Evolutionary conservation across 2,888 invertebrate species (phyloP), one percentile per base, ranked within the genome.

Genomic region (Stomorhina lunata): DNA sequence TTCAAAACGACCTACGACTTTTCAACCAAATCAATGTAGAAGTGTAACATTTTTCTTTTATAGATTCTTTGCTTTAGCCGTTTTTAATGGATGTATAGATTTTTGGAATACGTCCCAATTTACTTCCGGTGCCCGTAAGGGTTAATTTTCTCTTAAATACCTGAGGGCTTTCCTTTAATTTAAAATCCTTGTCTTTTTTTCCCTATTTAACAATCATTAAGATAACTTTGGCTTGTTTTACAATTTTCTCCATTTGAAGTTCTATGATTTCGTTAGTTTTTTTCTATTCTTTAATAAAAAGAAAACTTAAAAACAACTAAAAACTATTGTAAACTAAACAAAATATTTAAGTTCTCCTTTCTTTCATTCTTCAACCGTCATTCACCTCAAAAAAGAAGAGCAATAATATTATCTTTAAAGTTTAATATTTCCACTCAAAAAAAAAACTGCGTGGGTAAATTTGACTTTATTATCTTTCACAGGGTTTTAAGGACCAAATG

Each of bases 271-370:
- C 2, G 20, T 9, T 29, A 40, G 45, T 68, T 43, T 53, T 1
- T n/a, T 17, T n/a, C 27, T 3, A 27, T 17, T n/a, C 27, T 3
- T 20, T 45, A 40, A 53, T 15, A 15, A 50, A 59, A 43, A 22
- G 66, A 66, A 61, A 63, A 43, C 77, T 61, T n/a, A 40, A 32
- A 66, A 40, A 4, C 40, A 61, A 61, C 57, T 50, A 32, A 50
- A 71, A 81, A 81, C 78, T 78, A n/a, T n/a, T n/a, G n/a, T 22
- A 25, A 68, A 59, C 71, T 53, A 68, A 77, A 72, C 50, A 72
- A 81, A n/a, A 71, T 76, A 32, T 59, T 63, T 40, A 63, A 43
- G 32, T 69, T 15, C 5, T 17, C 10, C 12, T 55, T 55, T 45
- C 20, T 15, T 6, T 2, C 5, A 20, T 12, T 15, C 7, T 43